Evolutionary conservation across 2,113 vertebrate genomes (phyloP), one percentile per base, ranked within the genome.

Genomic region (Recurvirostra avosetta): DNA sequence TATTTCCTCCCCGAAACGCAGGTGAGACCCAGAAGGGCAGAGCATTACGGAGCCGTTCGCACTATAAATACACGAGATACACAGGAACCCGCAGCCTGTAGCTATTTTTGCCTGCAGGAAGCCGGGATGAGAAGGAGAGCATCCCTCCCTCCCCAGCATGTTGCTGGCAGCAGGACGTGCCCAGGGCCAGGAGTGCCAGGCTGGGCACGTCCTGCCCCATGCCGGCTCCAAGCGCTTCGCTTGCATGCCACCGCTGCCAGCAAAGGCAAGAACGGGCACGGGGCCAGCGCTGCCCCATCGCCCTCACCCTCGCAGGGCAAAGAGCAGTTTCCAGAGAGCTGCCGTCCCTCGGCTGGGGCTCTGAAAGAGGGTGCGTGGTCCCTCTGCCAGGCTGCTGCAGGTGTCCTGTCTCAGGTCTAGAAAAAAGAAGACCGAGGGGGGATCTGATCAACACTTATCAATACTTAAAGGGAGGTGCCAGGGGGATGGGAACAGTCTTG

Each of bases 81-180:
- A 22, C 96, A 96, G 95, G 93, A 97, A 97, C 95, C 43, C 2
- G 0, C 30, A 63, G 85, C 84, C 65, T 0, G 2, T 5, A 19
- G 91, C 84, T 97, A 95, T 96, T 97, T 94, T 87, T 96, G 93
- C 88, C 73, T 49, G 52, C 96, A 97, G 97, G 97, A 97, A 96
- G 59, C 45, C 0, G 1, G 92, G 93, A 92, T 75, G 95, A 95
- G 76, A 52, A 81, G 94, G 62, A 90, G 91, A 97, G 88, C 91
- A 91, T 96, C 94, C 72, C 94, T 97, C 74, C 34, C 49, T 94
- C 87, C 89, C 72, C 72, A 71, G 82, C 82, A 86, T 15, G 9
- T 68, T 71, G 74, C 81, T 92, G 81, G 61, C 62, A 78, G 84
- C 0, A 12, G 87, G 92, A 96, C 11, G 47, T 94, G 93, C 81